phyloP scores from a whole-genome alignment of 2,113 vertebrate genomes.

The Dasyornis broadbenti region DNA sequence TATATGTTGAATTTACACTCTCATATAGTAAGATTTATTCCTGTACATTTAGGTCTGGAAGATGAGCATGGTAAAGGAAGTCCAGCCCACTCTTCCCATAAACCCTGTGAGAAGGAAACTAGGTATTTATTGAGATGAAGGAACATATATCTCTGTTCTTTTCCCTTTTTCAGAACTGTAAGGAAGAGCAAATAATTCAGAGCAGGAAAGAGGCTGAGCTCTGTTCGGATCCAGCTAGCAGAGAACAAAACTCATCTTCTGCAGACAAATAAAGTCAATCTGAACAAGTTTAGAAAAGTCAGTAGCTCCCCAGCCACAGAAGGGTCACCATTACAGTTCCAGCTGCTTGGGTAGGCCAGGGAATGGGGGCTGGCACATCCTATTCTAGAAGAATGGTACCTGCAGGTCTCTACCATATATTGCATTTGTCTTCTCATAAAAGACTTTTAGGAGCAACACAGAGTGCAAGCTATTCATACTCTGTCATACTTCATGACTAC shows the following conservation, averaged over 20 bases:
- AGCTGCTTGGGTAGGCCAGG: background rate
- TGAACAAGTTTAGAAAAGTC: background rate
- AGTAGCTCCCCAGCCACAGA: background rate
- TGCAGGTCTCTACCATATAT: background rate
- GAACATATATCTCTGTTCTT: background rate
- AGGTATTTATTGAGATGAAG: background rate
- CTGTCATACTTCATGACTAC: rapidly evolving
- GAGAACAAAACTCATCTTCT: background rate
- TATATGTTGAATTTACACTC: background rate
- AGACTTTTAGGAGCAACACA: background rate
- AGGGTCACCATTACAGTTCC: background rate
- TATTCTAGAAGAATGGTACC: background rate
- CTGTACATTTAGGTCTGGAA: background rate
- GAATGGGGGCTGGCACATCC: rapidly evolving
- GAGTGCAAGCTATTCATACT: background rate
- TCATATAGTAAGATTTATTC: background rate
- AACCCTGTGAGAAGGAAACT: background rate
- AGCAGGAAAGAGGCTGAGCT: background rate
- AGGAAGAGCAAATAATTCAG: background rate
- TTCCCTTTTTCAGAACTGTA: background rate
- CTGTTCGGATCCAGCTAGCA: background rate
- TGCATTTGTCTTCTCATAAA: background rate
- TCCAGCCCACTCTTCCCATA: background rate
- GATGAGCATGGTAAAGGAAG: background rate
- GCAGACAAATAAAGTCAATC: background rate